Evolutionary conservation across 2,113 vertebrate species (phyloP), one percentile per base, ranked within the genome.

Genomic region (Podarcis raffonei): DNA sequence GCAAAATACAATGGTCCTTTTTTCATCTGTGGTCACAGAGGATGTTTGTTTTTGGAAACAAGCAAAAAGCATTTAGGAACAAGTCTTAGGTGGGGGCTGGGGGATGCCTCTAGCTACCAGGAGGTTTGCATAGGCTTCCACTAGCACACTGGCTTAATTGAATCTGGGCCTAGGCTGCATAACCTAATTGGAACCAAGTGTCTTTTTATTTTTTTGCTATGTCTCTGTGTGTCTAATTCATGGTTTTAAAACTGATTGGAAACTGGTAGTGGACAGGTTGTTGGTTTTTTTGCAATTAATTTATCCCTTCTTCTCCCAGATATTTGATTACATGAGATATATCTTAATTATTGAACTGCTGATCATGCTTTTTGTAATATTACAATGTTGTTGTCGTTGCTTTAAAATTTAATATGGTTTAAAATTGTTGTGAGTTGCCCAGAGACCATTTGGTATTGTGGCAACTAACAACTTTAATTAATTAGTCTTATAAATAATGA

Each of bases 1-100:
- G 80, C 91, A 87, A 90, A 87, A 78, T 80, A 30, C 90, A 93
- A 90, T 89, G 90, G 91, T 94, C 94, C 83, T 86, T 91, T 82
- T 86, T 94, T 95, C 68, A 93, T 89, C 76, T 82, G 77, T 87
- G 68, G 68, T 84, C 62, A 53, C 88, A 22, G 76, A 59, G 59
- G 37, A 59, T 62, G 27, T 2, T 1, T 88, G 53, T 69, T 65
- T 71, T 83, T 83, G 80, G 66, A 90, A 87, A 91, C 71, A 83
- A 39, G 32, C 75, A 62, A 48, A 87, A 94, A 78, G 6, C 15
- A 83, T 1, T 23, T 30, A 15, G 37, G 7, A 90, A 5, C 9
- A 57, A 32, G 77, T 82, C 59, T 20, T 62, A 62, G 59, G 59
- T 15, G 59, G 59, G 59, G 59, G 59, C 4, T 18, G 18, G 59